These are phyloP conservation scores for Lerista edwardsae DNA, from an alignment of 2,797 vertebrate genomes.

Conservation along the genomic window DNA sequence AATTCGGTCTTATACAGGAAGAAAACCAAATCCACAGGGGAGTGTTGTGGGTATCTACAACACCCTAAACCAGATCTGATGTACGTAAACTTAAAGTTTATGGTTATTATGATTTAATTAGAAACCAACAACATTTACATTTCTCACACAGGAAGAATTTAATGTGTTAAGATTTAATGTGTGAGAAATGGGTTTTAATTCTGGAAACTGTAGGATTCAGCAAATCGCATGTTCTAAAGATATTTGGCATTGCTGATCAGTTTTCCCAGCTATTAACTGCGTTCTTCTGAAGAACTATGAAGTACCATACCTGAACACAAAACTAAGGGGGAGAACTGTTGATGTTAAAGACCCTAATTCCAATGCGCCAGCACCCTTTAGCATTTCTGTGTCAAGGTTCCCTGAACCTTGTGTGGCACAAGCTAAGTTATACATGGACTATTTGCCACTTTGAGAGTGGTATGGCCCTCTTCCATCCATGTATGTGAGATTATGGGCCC, in stretches of 20 bases:
- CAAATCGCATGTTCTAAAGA: slow-evolving; percentile 13
- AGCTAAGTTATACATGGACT: background rate
- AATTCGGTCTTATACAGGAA: slow-evolving; percentile 41
- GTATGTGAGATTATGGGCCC: background rate
- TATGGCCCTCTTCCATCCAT: background rate
- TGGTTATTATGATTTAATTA: slow-evolving; percentile 38
- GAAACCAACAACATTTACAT: slow-evolving; percentile 21
- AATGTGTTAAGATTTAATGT: background rate
- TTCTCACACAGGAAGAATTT: background rate
- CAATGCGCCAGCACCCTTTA: background rate
- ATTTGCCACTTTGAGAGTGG: background rate
- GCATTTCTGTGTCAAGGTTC: background rate
- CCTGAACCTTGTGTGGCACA: background rate
- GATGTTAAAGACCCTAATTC: background rate
- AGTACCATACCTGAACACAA: slow-evolving; percentile 30
- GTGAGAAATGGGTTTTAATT: background rate
- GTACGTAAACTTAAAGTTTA: slow-evolving; percentile 37
- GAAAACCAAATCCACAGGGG: slow-evolving; percentile 51
- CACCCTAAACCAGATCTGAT: slow-evolving; percentile 34
- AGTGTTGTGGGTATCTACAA: slow-evolving; percentile 47
- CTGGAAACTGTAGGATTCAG: background rate
- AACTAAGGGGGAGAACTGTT: background rate
- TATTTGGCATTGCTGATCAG: background rate
- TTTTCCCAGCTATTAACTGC: slow-evolving; percentile 22
- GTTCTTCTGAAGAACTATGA: slow-evolving; percentile 14